These are phyloP conservation scores for Cavia aperea DNA, from an alignment of 2,113 vertebrate genomes.

Conservation along the genomic window DNA sequence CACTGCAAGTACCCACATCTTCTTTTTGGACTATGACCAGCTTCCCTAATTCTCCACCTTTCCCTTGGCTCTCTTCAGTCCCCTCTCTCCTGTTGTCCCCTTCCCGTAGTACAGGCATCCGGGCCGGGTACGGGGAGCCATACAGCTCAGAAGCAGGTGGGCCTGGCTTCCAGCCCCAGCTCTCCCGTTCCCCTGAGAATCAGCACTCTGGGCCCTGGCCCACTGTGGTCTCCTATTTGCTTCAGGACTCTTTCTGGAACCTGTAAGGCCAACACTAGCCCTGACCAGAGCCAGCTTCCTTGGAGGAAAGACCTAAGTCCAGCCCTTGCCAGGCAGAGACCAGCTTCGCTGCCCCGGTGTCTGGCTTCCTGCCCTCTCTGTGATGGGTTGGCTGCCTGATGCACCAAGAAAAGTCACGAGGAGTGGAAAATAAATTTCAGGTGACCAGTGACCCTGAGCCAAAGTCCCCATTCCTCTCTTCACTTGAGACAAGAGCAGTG, in stretches of 20 bases:
- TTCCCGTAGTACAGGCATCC: not conserved
- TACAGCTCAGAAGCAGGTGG: not conserved
- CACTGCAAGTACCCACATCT: not conserved
- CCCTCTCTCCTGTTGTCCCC: not conserved
- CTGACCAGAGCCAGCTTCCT: not conserved
- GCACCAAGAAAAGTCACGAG: not conserved
- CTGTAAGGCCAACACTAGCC: not conserved
- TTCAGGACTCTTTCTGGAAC: not conserved
- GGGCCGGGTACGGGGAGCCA: too few relatives aligned
- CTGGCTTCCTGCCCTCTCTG: not conserved
- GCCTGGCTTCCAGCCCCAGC: not conserved
- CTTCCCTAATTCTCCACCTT: not conserved
- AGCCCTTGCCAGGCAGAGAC: too few relatives aligned
- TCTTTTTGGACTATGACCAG: not conserved
- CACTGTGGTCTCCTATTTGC: not conserved
- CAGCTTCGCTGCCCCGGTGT: not conserved
- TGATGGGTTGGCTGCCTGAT: not conserved
- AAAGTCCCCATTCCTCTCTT: not conserved
- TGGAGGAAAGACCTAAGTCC: not conserved
- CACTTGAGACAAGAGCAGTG: not conserved
- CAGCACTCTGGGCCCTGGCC: not conserved
- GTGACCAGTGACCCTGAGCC: not conserved
- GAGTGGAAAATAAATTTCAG: not conserved
- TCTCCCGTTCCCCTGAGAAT: not conserved
- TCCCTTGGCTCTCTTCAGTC: not conserved